Evolutionary conservation across 2,113 vertebrate species (phyloP), one percentile per base, ranked within the genome.

Genomic region (Macquaria australasica): DNA sequence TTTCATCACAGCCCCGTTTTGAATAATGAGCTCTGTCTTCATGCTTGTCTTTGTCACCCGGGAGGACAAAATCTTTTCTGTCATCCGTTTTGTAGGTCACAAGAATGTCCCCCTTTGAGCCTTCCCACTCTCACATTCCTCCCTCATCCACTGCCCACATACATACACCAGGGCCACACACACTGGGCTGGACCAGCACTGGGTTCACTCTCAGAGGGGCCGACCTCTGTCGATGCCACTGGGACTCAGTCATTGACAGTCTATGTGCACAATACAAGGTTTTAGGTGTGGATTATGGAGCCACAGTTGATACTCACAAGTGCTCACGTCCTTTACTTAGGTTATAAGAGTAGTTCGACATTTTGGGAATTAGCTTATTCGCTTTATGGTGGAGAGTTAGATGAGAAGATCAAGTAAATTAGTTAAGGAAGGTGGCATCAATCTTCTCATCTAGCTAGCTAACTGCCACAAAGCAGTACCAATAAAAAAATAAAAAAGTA

Each of bases 61-160:
- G 18, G 76, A 79, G 78, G 77, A 91, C 89, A 91, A 81, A 84
- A 50, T 89, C 76, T 73, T 53, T 80, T 84, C 88, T 93, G 87
- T 90, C 74, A 8, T 79, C 83, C 23, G 37, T 87, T 78, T 43
- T 82, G 81, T 73, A 45, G 59, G 86, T 87, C 83, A 83, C 67
- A 70, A 93, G 86, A 94, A 94, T 92, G 90, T 23, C 89, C 83
- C 87, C 84, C 79, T 58, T 88, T 89, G 81, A 93, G 77, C 18
- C 77, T 31, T 74, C 92, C 91, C 88, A 91, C 94, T 77, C 86
- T 77, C 87, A 89, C 88, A 94, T 95, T 94, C 93, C 90, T 87
- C 82, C 69, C 50, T 77, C 84, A 53, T 62, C 62, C 1, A 45
- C 81, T 83, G 87, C 91, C 91, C 88, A 93, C 88, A 77, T 31